phyloP scores from a whole-genome alignment of 2,797 vertebrate genomes.

The Periophthalmus magnuspinnatus region DNA sequence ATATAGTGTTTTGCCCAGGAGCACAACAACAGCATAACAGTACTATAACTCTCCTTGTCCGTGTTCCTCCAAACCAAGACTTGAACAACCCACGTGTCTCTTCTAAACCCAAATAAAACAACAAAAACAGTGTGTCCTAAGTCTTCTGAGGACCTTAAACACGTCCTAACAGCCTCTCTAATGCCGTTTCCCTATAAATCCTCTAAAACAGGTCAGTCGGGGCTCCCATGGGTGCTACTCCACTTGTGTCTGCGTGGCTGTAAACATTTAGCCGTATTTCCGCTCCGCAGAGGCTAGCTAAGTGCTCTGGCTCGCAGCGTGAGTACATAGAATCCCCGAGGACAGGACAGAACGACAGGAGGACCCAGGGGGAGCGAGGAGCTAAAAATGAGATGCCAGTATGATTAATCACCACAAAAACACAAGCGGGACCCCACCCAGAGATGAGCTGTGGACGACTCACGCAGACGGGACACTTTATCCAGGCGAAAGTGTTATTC shows the following conservation, averaged over 20 bases:
- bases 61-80: not conserved
- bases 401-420: conserved; percentile 65
- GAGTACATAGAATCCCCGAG: conserved; percentile 53
- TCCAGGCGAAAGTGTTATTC: too few species aligned
- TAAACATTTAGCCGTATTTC: conserved; percentile 51
- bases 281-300: conserved; percentile 34
- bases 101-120: too few species aligned
- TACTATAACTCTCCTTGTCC: not conserved
- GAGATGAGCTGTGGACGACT: not conserved
- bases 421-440: conserved; percentile 39
- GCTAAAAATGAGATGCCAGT: conserved; percentile 58
- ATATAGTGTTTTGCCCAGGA: too few species aligned
- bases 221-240: conserved; percentile 20
- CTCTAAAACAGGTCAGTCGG: conserved; percentile 11
- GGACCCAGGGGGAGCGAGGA: conserved; percentile 43
- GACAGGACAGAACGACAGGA: conserved; percentile 35
- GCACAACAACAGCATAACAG: not conserved
- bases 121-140: too few species aligned
- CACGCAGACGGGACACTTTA: not conserved
- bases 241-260: conserved; percentile 27
- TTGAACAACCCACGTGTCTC: too few species aligned
- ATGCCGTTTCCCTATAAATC: conserved; percentile 21
- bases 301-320: conserved; percentile 30
- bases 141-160: not conserved
- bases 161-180: not conserved